Evolutionary conservation across 1,140 invertebrate genomes (phyloP), one percentile per base, ranked within the genome.

Genomic region (Drosophila ironensis): DNA sequence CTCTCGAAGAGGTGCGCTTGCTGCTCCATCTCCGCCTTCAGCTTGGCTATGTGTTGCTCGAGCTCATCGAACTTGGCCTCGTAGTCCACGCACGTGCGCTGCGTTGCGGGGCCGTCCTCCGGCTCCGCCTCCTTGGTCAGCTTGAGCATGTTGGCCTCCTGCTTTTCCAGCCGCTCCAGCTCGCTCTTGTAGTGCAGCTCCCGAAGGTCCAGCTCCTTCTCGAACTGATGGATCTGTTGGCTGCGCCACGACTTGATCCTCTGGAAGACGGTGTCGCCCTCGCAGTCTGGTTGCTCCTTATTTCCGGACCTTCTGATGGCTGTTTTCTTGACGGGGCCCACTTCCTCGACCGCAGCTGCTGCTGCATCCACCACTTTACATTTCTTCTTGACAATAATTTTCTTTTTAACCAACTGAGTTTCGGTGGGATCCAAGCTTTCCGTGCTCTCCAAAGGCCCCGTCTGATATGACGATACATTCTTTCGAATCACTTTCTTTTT

Each of bases 1-100:
- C 30, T 38, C 12, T 72, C 52, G 9, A 86, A 86, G 2, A 64
- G 47, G 4, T 19, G 37, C 8, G 80, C 20, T 27, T 87, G 71
- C 14, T 60, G 16, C 4, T 51, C 54, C 54, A 75, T 61, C 14
- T 75, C 54, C 35, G n/a, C 5, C 38, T 86, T 54, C 0, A 86
- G 8, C 7, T 40, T 14, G 0, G 7, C 11, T 7, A 87, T 51
- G 51, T 86, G 75, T 42, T 68, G 38, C 24, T 87, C 68, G 4
- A 86, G 46, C 5, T 81, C 67, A 0, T 45, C 22, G 0, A 86
- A 76, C 30, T 69, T 81, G 0, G 24, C n/a, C 14, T 63, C 24
- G 35, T 81, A 72, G 3, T 59, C 57, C 0, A 45, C 8, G 7
- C 8, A n/a, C 0, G 9, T 12, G 7, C 12, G n/a, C 5, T 7